phyloP scores from a whole-genome alignment of 2,113 vertebrate genomes.

The Anser cygnoides region DNA sequence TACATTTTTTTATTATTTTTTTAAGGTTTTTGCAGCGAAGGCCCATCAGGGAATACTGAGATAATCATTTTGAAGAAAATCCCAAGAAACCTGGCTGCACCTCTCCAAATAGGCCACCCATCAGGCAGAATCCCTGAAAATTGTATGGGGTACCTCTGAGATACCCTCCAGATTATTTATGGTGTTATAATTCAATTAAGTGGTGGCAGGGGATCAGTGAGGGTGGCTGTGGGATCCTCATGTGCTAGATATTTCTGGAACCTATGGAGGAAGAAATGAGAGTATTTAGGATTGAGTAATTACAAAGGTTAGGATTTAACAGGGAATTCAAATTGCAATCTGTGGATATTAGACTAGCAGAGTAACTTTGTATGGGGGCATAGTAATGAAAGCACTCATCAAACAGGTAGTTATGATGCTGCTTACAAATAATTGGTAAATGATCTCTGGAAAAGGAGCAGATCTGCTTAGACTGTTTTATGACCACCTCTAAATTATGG shows the following conservation, averaged over 20 bases:
- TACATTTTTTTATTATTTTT: neutral
- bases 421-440: neutral
- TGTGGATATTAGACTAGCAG: neutral
- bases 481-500: neutral
- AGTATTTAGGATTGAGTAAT: conserved; percentile 58
- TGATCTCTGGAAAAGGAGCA: neutral
- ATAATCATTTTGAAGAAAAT: conserved; percentile 51
- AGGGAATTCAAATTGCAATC: neutral
- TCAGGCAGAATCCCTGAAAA: conserved; percentile 44
- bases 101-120: conserved; percentile 50
- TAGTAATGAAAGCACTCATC: neutral
- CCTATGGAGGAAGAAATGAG: conserved; percentile 26
- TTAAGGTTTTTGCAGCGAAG: neutral
- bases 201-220: conserved; percentile 28
- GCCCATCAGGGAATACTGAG: neutral
- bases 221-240: conserved; percentile 14
- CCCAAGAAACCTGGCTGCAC: conserved; percentile 12
- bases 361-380: neutral
- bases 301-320: conserved; percentile 28
- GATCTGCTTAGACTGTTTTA: neutral
- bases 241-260: conserved; percentile 22
- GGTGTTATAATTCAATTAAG: conserved; percentile 61
- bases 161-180: conserved; percentile 56
- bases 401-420: neutral
- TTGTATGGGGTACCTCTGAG: conserved; percentile 18